Evolutionary conservation across 2,797 vertebrate species (phyloP).

Genomic region (Falco rusticolus): DNA sequence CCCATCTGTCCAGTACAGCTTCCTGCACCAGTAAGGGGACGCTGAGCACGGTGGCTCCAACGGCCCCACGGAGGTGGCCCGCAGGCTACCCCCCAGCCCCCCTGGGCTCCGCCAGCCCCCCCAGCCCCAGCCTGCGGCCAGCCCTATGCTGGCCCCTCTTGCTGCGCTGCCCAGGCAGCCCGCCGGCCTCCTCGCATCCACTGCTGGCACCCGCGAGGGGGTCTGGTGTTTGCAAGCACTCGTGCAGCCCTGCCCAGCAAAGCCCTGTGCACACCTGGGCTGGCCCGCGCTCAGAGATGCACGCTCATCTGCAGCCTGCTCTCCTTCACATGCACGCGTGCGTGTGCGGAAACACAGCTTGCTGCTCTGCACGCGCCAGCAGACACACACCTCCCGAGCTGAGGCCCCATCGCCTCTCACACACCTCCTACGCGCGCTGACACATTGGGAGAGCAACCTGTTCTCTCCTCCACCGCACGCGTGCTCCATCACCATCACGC

Average conservation of each 20-base stretch:
- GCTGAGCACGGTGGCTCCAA: accelerated
- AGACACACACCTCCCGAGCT: not conserved
- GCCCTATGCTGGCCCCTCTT: too few species aligned
- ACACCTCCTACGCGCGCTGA: not conserved
- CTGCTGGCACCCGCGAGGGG: accelerated
- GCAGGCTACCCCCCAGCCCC: not conserved
- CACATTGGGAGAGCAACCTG: not conserved
- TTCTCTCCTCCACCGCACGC: not conserved
- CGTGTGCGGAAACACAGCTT: not conserved
- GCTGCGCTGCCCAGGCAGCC: not conserved
- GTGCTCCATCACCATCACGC: accelerated
- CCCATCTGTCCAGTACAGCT: slow-evolving; percentile 96
- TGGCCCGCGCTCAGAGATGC: not conserved
- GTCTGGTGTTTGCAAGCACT: too few species aligned
- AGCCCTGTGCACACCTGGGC: accelerated
- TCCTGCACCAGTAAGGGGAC: slow-evolving; percentile 71
- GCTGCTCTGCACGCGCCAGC: accelerated
- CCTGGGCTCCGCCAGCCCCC: not conserved
- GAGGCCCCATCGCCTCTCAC: not conserved
- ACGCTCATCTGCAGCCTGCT: not conserved
- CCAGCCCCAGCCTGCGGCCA: too few species aligned
- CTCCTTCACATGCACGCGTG: accelerated
- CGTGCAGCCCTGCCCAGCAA: not conserved
- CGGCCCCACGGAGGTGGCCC: accelerated
- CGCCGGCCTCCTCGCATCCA: accelerated